Evolutionary conservation across 1,140 invertebrate genomes (phyloP), one percentile per base, ranked within the genome.

Genomic region (Lucilia sericata): DNA sequence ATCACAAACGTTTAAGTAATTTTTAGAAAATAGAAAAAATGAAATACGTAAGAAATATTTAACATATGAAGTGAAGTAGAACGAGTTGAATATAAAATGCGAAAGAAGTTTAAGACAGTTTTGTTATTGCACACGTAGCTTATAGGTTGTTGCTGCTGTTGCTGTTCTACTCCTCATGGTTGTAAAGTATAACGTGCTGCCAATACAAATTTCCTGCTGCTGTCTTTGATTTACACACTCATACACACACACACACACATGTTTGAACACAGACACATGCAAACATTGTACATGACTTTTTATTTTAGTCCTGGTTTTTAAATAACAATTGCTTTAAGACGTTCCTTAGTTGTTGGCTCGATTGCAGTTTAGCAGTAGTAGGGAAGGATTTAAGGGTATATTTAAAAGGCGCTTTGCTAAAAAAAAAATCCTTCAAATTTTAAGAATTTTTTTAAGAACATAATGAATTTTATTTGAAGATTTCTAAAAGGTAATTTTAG

Each of bases 171-270:
- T 49, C 76, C 13, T n/a, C 74, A 80, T 80, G 76, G 42, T 70
- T 70, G 65, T 70, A 70, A 70, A 80, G n/a, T 80, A 51, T 80
- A 80, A 80, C 76, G 76, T 80, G 76, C 76, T 80, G 76, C 42
- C 76, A 80, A 80, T 80, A 80, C 76, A 80, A 80, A 80, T 80
- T 80, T 80, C 76, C 76, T 80, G 76, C 42, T 21, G 14, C 19
- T 80, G 76, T 49, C 25, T 19, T 70, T 70, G 65, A 21, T n/a
- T 70, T 60, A n/a, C n/a, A 60, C 55, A 60, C 17, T n/a, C n/a
- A n/a, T n/a, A n/a, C n/a, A n/a, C n/a, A n/a, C n/a, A n/a, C n/a
- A n/a, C n/a, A n/a, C n/a, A n/a, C n/a, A n/a, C n/a, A 65, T 65
- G 60, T 70, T 19, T 70, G 8, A 65, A 21, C 13, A 21, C 65